These are phyloP conservation scores for Papilio elwesi DNA, from an alignment of 2,888 invertebrate genomes.

Conservation along the genomic window DNA sequence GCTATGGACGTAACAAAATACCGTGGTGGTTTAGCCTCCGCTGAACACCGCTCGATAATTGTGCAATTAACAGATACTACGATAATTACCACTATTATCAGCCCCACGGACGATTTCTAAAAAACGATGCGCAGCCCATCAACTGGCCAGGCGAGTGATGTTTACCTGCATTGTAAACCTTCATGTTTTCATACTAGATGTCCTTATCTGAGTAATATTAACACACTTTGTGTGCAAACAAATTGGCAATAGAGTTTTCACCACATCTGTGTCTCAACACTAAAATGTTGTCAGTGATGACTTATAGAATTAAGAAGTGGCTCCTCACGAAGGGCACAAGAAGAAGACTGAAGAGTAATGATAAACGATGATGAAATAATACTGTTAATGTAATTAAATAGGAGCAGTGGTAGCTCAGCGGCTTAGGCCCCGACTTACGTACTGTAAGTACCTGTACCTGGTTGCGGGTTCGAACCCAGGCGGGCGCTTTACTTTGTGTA, in stretches of 20 bases:
- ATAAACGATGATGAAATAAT: too few species aligned
- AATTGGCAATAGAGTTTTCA: not conserved
- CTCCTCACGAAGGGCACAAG: too few species aligned
- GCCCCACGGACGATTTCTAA: constrained; percentile 46
- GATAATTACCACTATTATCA: constrained; percentile 53
- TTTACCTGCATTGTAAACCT: constrained; percentile 11
- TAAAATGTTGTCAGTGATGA: not conserved
- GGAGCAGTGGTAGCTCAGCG: too few species aligned
- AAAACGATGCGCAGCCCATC: constrained; percentile 34
- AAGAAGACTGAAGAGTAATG: too few species aligned
- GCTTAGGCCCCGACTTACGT: too few species aligned
- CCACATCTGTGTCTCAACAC: not conserved
- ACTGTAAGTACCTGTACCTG: too few species aligned
- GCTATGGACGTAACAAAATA: constrained; percentile 9
- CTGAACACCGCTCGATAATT: constrained; percentile 50
- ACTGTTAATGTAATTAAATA: too few species aligned
- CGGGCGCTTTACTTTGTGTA: too few species aligned
- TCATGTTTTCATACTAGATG: not conserved
- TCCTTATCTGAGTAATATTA: not conserved
- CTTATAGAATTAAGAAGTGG: too few species aligned
- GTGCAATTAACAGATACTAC: constrained; percentile 58
- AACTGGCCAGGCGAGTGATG: constrained; percentile 21
- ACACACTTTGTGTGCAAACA: not conserved
- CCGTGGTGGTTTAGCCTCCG: constrained; percentile 45
- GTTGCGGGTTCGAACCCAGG: too few species aligned